Base-by-base conservation (phyloP, 2,797 vertebrate genomes). In the Enteromius thamalakanensis region DNA sequence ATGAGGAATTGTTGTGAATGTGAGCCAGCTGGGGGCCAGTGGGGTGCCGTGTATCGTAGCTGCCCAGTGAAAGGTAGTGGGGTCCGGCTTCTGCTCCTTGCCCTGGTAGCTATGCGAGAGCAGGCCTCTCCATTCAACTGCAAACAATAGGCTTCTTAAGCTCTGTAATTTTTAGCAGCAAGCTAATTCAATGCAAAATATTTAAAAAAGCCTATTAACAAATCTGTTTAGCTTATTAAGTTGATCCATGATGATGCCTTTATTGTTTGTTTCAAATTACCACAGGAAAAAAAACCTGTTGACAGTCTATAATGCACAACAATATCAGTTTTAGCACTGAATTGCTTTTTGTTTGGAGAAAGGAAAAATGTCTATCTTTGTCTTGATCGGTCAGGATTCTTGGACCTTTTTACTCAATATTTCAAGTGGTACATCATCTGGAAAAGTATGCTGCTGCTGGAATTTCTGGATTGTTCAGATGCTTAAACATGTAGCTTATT, bases 21-120 rank as follows among this genome's bases (percentile, higher is more conserved):
- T 65, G 75, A 87, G 91, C 89, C 94, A 95, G 94, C 92, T 94
- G 93, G 91, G 89, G 64, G 68, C 86, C 92, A 92, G 91, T 87
- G 87, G 92, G 92, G 88, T 49, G 87, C 91, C 87, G 79, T 47
- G 91, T 89, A 90, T 89, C 89, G 89, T 89, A 89, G 4, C 78
- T 84, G 80, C 83, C 40, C 65, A 42, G 42, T 81, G 29, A 91
- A 87, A 88, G 84, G 82, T 85, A 78, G 71, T 80, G 60, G 79
- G 83, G 79, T 78, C 65, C 82, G 70, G 78, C 74, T 88, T 86
- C 80, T 90, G 86, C 87, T 91, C 88, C 84, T 80, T 86, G 78
- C 76, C 84, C 65, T 83, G 71, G 78, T 21, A 26, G 76, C 75
- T 64, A 14, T 71, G 69, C 65, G 65, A 45, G 17, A 58, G 10